A percentile compares a stretch with the other conserved stretches of the same genome.
phyloP scores from a whole-genome alignment of 92 coral and sea anemone genomes.

The Epizoanthus rinbou region DNA sequence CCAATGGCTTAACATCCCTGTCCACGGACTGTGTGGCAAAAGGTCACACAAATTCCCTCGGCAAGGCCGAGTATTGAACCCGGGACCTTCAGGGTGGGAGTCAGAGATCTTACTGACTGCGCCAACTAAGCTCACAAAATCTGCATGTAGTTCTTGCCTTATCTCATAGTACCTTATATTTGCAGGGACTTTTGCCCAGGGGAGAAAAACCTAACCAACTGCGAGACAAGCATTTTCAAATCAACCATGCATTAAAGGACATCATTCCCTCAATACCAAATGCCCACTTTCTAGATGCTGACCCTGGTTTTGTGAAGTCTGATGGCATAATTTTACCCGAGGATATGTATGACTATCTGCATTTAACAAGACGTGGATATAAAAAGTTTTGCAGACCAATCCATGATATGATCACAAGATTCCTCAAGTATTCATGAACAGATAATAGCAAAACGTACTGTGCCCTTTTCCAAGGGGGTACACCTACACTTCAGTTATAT shows the following conservation, averaged over 20 bases:
- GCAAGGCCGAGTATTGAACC: too few species aligned
- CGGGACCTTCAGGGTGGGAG: too few species aligned
- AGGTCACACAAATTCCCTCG: too few species aligned
- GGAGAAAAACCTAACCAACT: conserved; percentile 91
- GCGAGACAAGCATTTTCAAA: conserved; percentile 89
- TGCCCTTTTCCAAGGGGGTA: not conserved
- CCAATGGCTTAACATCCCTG: too few species aligned
- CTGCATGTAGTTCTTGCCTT: not conserved
- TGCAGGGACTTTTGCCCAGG: conserved; percentile 88
- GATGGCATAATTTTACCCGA: conserved; percentile 79
- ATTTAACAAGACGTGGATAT: conserved; percentile 83
- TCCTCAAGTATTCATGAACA: conserved; percentile 66
- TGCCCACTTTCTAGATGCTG: conserved; percentile 82
- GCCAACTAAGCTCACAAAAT: too few species aligned
- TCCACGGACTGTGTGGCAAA: too few species aligned
- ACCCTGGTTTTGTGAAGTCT: conserved; percentile 92
- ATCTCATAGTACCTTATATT: not conserved
- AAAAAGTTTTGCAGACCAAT: conserved; percentile 69
- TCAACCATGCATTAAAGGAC: conserved; percentile 79
- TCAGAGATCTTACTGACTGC: too few species aligned
- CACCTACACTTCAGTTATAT: not conserved
- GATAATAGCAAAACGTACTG: not conserved
- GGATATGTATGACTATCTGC: conserved; percentile 92
- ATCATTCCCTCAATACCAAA: conserved; percentile 74
- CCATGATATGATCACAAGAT: conserved; percentile 75